phyloP scores from a whole-genome alignment of 2,888 invertebrate species.

The Nowickia ferox region DNA sequence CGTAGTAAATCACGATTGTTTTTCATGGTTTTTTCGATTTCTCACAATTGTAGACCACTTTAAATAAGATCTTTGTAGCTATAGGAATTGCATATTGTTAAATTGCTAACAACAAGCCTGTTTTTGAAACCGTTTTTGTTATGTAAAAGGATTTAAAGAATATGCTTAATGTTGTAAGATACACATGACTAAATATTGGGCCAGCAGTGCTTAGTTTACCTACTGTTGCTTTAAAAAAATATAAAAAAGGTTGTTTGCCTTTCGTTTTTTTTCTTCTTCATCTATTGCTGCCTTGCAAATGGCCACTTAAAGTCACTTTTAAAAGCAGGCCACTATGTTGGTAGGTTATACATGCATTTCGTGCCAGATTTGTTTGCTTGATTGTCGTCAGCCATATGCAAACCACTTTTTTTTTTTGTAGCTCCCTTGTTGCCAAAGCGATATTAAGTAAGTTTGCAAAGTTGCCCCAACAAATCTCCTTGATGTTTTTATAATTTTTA shows the following conservation, averaged over 20 bases:
- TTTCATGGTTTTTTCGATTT: conserved; percentile 20
- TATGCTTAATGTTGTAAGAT: conserved; percentile 43
- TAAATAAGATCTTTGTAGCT: conserved; percentile 58
- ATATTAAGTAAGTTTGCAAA: background rate
- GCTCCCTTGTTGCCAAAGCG: background rate
- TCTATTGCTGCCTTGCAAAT: conserved; percentile 59
- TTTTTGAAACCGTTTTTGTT: conserved; percentile 36
- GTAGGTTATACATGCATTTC: conserved; percentile 71
- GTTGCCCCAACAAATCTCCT: conserved; percentile 8
- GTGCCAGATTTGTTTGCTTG: conserved; percentile 71
- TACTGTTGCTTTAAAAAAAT: conserved; percentile 16
- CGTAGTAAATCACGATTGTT: conserved; percentile 70
- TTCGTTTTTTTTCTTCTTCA: conserved; percentile 54
- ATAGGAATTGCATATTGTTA: background rate
- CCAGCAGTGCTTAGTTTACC: background rate
- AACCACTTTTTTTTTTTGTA: conserved; percentile 25
- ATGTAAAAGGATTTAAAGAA: conserved; percentile 70
- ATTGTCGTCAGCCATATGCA: conserved; percentile 57
- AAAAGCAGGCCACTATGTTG: conserved; percentile 72
- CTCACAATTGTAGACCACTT: conserved; percentile 48
- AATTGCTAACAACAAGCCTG: background rate
- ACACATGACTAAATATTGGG: conserved; percentile 14
- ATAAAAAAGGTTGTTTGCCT: conserved; percentile 68
- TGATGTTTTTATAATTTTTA: background rate
- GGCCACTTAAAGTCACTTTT: conserved; percentile 70